These are phyloP conservation scores for Ceratina calcarata DNA, from an alignment of 1,140 invertebrate species.

Conservation along the genomic window DNA sequence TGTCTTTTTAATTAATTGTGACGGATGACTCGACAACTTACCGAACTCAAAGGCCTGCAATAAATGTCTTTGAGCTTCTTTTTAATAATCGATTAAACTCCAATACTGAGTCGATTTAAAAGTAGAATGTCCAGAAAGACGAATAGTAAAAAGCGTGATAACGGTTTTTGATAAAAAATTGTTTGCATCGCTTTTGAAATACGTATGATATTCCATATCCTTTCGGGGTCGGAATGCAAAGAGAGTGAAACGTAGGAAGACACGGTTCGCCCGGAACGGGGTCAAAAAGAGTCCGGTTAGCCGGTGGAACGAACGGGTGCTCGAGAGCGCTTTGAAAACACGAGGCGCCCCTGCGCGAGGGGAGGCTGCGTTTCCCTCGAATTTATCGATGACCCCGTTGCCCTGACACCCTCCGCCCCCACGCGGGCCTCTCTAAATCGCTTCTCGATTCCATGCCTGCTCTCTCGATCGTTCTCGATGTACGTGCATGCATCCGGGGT, in stretches of 20 bases:
- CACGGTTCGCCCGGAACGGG: conserved; percentile 36
- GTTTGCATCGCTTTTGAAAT: too few relatives aligned
- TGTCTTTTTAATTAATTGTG: neutral
- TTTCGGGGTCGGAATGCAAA: neutral
- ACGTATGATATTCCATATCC: conserved; percentile 14
- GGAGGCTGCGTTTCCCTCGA: conserved; percentile 35
- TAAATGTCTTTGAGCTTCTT: too few relatives aligned
- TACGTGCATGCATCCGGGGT: neutral
- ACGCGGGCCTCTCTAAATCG: conserved; percentile 20
- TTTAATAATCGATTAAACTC: too few relatives aligned
- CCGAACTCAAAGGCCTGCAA: too few relatives aligned
- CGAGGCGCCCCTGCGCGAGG: conserved; percentile 11
- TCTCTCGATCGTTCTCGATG: conserved; percentile 12
- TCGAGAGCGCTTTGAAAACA: conserved; percentile 55
- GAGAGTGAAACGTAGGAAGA: neutral
- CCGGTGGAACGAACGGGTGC: conserved; percentile 40
- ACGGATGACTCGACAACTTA: too few relatives aligned
- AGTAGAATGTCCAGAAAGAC: too few relatives aligned
- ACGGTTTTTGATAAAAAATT: too few relatives aligned
- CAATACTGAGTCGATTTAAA: too few relatives aligned
- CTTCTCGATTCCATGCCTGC: conserved; percentile 5
- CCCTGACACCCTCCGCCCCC: conserved; percentile 1
- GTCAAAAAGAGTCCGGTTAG: conserved; percentile 59
- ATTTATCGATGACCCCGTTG: conserved; percentile 48
- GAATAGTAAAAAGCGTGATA: too few relatives aligned